Conservation (phyloP, 1,140 invertebrate genomes). For the Papilio dardanus region DNA sequence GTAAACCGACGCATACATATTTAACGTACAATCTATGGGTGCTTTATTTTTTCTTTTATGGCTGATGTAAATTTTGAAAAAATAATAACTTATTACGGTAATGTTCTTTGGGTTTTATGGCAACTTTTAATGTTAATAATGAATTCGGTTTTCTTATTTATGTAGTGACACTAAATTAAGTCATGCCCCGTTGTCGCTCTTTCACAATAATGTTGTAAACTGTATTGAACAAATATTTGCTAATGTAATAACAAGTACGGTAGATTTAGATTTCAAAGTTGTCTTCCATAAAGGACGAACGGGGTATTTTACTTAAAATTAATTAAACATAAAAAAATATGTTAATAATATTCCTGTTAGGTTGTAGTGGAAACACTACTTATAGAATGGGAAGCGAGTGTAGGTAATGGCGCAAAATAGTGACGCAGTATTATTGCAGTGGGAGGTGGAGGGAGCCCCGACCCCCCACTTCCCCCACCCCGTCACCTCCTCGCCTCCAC, state of each 20-base stretch:
- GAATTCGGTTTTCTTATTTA: no score
- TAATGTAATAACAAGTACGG: no score
- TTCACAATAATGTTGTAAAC: no score
- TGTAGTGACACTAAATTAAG: no score
- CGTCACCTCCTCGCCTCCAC: constrained; percentile 48
- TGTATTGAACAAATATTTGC: no score
- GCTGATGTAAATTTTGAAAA: background rate
- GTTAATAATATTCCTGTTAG: constrained; percentile 45
- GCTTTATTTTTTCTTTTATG: constrained; percentile 5
- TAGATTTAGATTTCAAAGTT: no score
- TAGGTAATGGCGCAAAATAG: constrained; percentile 83
- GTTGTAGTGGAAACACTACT: constrained; percentile 66
- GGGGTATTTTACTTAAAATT: background rate
- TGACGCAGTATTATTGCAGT: constrained; percentile 83
- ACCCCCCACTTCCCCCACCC: constrained; percentile 47
- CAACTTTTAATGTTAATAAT: no score
- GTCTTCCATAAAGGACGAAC: background rate
- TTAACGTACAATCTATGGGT: constrained; percentile 12
- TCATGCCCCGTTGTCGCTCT: no score
- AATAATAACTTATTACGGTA: background rate
- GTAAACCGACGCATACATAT: constrained; percentile 46
- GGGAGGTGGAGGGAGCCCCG: constrained; percentile 61
- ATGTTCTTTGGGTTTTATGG: no score
- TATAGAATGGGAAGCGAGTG: constrained; percentile 81
- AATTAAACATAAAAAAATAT: constrained; percentile 28